A percentile compares a stretch with the other conserved stretches of the same genome.
Evolutionary conservation across 2,797 vertebrate genomes (phyloP).

Genomic region (Carcharodon carcharias): DNA sequence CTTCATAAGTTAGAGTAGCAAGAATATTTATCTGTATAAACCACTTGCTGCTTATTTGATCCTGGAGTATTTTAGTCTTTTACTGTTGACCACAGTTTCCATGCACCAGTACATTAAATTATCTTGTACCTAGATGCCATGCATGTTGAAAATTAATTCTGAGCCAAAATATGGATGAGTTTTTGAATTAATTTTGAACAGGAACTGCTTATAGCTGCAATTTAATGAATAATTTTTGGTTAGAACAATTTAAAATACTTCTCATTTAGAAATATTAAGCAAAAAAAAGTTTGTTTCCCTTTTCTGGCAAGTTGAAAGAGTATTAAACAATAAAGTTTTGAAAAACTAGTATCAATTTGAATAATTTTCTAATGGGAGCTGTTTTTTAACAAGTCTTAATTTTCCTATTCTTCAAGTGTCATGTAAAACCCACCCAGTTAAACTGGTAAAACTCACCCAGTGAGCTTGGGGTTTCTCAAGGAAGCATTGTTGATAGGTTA

Average conservation of each 20-base stretch:
- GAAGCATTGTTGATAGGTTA: background rate
- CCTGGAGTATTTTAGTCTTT: background rate
- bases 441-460: background rate
- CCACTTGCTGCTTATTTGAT: background rate
- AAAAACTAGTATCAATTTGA: background rate
- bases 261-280: background rate
- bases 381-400: background rate
- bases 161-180: background rate
- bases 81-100: background rate
- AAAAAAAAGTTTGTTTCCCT: background rate
- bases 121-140: background rate
- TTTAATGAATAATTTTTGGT: background rate
- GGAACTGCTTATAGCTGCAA: background rate
- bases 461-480: background rate
- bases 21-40: background rate
- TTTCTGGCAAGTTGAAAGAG: background rate
- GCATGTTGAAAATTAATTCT: background rate
- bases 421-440: background rate
- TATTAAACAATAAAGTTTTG: background rate
- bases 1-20: background rate
- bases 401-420: background rate
- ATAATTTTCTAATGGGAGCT: background rate
- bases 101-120: background rate
- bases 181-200: background rate
- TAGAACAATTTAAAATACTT: background rate